phyloP scores from a whole-genome alignment of 2,113 vertebrate species.

The Theristicus caerulescens region DNA sequence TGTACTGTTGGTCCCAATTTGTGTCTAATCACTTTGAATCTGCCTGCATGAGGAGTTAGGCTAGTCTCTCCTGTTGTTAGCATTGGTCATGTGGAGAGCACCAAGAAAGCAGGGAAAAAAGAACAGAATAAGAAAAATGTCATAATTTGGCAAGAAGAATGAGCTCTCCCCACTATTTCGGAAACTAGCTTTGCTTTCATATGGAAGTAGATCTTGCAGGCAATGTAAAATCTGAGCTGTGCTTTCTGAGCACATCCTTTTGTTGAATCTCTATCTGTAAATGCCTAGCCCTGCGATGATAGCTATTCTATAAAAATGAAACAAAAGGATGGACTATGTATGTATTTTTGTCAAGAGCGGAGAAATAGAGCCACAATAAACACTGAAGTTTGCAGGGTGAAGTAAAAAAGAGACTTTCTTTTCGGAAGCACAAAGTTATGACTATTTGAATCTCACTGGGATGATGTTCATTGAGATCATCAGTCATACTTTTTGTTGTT shows the following conservation, averaged over 20 bases:
- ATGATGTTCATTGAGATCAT: slow-evolving; percentile 5
- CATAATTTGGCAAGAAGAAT: not conserved
- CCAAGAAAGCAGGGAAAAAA: not conserved
- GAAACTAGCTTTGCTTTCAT: not conserved
- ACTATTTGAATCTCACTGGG: not conserved
- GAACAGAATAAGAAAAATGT: not conserved
- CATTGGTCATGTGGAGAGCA: not conserved
- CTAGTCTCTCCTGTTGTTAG: not conserved
- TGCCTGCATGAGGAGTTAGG: not conserved
- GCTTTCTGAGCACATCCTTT: not conserved
- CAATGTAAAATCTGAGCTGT: not conserved
- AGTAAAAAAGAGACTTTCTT: not conserved
- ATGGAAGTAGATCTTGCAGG: not conserved
- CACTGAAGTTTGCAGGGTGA: not conserved
- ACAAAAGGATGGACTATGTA: not conserved
- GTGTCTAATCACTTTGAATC: not conserved
- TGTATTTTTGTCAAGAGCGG: not conserved
- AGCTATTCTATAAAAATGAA: not conserved
- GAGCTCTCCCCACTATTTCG: not conserved
- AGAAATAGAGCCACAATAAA: slow-evolving; percentile 21
- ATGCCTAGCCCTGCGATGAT: not conserved
- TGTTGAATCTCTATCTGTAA: not conserved
- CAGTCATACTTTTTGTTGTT: slow-evolving; percentile 23
- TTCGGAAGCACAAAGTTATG: not conserved
- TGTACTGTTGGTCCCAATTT: not conserved